Percentiles rank a stretch among this genome's conserved stretches.
phyloP scores from a whole-genome alignment of 1,140 invertebrate genomes.

The Ostrea edulis region DNA sequence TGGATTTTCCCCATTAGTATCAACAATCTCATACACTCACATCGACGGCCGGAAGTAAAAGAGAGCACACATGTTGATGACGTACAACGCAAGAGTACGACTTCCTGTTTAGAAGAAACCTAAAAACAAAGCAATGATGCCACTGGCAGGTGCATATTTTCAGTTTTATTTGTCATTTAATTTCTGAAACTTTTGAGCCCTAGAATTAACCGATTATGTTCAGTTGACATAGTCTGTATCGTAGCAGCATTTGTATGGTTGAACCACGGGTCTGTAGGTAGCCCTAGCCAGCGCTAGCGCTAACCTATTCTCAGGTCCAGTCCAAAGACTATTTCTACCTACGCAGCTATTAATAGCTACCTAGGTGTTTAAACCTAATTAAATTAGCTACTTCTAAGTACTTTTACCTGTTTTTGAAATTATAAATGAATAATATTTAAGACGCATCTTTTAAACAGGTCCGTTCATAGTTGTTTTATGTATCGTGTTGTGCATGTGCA shows the following conservation, averaged over 20 bases:
- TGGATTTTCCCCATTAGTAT: not conserved
- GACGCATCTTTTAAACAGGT: not conserved
- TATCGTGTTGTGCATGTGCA: no score
- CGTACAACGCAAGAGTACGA: slow-evolving; percentile 40
- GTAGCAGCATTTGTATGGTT: no score
- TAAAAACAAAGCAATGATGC: slow-evolving; percentile 52
- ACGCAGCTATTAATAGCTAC: not conserved
- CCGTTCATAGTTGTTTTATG: not conserved
- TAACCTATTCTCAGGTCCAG: not conserved
- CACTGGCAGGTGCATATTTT: slow-evolving; percentile 51
- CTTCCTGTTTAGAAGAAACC: not conserved
- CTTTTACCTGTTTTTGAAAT: not conserved
- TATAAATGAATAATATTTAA: no score
- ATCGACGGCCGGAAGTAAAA: slow-evolving; percentile 62
- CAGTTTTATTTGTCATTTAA: not conserved
- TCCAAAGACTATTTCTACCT: no score
- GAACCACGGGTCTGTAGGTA: no score
- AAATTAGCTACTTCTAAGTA: not conserved
- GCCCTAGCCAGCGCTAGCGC: not conserved
- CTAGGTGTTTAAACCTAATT: not conserved
- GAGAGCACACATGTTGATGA: slow-evolving; percentile 61
- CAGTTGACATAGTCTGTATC: no score
- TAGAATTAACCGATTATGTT: no score
- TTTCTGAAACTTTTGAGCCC: not conserved
- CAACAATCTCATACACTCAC: slow-evolving; percentile 1